phyloP scores from a whole-genome alignment of 2,797 vertebrate species.

The Antennarius maculatus region DNA sequence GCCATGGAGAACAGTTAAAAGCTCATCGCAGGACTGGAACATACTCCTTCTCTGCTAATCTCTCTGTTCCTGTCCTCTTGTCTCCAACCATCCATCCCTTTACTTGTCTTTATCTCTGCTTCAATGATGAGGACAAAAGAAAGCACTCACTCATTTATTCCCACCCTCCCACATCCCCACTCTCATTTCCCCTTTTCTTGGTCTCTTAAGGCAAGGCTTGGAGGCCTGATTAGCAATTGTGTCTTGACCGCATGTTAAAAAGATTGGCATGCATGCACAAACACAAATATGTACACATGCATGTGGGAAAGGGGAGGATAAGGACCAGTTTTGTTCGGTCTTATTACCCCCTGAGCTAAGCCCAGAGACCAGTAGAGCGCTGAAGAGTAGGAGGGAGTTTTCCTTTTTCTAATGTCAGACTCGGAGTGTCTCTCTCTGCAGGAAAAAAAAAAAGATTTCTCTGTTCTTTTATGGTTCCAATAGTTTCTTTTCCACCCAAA shows the following conservation, averaged over 20 bases:
- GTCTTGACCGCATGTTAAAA: slow-evolving; percentile 78
- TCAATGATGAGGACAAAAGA: slow-evolving; percentile 78
- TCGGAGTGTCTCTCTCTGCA: slow-evolving; percentile 43
- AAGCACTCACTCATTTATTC: slow-evolving; percentile 74
- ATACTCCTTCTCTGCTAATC: slow-evolving; percentile 72
- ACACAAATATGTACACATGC: slow-evolving; percentile 31
- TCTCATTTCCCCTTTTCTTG: slow-evolving; percentile 40
- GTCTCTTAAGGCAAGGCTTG: slow-evolving; percentile 67
- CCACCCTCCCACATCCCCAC: slow-evolving; percentile 13
- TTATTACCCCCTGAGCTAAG: slow-evolving; percentile 65
- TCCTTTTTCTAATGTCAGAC: slow-evolving; percentile 76
- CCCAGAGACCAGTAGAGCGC: slow-evolving; percentile 37
- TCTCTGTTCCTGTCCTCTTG: slow-evolving; percentile 64
- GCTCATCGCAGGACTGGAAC: slow-evolving; percentile 57
- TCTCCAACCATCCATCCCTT: slow-evolving; percentile 73
- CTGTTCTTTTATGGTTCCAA: slow-evolving; percentile 57
- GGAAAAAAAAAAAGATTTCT: slow-evolving; percentile 52
- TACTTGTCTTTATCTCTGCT: slow-evolving; percentile 77
- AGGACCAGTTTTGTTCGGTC: slow-evolving; percentile 64
- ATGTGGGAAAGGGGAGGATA: slow-evolving; percentile 53
- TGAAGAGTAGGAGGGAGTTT: slow-evolving; percentile 55
- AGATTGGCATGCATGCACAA: slow-evolving; percentile 63
- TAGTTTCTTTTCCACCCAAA: slow-evolving; percentile 36
- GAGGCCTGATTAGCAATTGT: slow-evolving; percentile 78
- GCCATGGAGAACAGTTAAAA: slow-evolving; percentile 75